Evolutionary conservation across 2,888 invertebrate species (phyloP).

Genomic region (Eubasilissa splendida): DNA sequence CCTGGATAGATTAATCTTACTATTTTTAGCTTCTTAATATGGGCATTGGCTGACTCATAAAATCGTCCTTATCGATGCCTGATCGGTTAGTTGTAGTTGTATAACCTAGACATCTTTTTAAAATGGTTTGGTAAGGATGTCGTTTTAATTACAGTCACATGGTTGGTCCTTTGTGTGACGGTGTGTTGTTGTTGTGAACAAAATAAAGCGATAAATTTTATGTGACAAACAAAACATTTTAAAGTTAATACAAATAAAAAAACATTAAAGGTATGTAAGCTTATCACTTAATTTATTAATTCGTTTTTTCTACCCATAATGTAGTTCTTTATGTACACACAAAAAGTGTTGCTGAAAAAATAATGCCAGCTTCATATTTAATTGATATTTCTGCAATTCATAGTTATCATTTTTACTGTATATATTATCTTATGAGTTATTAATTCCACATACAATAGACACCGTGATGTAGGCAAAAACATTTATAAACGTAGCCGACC

Average conservation of each 20-base stretch:
- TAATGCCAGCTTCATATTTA: too few relatives aligned
- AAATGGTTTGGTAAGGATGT: slow-evolving; percentile 2
- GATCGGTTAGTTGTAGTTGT: neutral
- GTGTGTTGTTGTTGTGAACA: slow-evolving; percentile 17
- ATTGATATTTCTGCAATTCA: too few relatives aligned
- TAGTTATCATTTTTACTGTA: too few relatives aligned
- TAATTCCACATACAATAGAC: too few relatives aligned
- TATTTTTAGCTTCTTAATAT: slow-evolving; percentile 40
- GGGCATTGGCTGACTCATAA: slow-evolving; percentile 23
- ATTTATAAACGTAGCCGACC: too few relatives aligned
- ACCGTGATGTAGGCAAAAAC: too few relatives aligned
- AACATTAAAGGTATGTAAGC: too few relatives aligned
- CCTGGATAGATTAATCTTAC: slow-evolving; percentile 9
- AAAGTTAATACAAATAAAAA: neutral
- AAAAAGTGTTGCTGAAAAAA: too few relatives aligned
- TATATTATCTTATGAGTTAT: too few relatives aligned
- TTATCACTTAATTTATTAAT: too few relatives aligned
- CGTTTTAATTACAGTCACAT: slow-evolving; percentile 1
- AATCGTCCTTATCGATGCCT: neutral
- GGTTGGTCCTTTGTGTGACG: neutral
- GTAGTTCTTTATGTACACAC: too few relatives aligned
- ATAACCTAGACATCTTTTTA: slow-evolving; percentile 11
- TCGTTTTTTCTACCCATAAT: too few relatives aligned
- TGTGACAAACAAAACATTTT: neutral
- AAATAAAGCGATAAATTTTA: neutral